Percentiles rank a stretch among this genome's conserved stretches.
Conservation (phyloP, 2,113 vertebrate species). For the Cavia aperea region DNA sequence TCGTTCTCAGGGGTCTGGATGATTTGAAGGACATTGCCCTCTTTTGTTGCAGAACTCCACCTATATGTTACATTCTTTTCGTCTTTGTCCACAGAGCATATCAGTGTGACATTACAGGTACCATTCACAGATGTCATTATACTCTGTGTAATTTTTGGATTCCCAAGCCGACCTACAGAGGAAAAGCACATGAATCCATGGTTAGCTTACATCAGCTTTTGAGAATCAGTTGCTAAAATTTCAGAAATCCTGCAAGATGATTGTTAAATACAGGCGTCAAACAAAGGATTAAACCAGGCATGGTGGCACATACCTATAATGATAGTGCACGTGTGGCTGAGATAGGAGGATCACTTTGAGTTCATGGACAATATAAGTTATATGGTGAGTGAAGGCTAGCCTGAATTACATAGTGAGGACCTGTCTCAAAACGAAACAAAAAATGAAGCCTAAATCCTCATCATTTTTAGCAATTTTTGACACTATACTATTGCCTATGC, state of each 20-base stretch:
- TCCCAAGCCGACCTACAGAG: slow-evolving; percentile 49
- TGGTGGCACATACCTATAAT: background rate
- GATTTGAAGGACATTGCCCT: slow-evolving; percentile 41
- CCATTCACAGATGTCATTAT: slow-evolving; percentile 16
- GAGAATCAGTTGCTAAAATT: background rate
- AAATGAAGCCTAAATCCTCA: background rate
- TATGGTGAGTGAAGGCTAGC: background rate
- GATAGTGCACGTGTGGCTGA: background rate
- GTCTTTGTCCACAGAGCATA: slow-evolving; percentile 49
- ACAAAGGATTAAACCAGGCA: background rate
- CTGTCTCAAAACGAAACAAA: background rate
- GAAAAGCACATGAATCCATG: background rate
- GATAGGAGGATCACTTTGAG: background rate
- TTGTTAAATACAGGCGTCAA: too few relatives aligned
- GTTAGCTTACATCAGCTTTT: background rate
- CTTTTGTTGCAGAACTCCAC: slow-evolving; percentile 50
- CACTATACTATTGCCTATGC: background rate
- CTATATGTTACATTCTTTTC: slow-evolving; percentile 53
- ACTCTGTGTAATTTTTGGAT: slow-evolving; percentile 58
- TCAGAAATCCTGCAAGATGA: background rate
- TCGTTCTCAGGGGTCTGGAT: background rate
- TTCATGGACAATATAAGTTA: background rate
- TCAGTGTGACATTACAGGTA: slow-evolving; percentile 68
- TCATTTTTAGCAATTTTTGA: background rate
- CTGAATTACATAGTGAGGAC: background rate